Evolutionary conservation across 2,797 vertebrate species (phyloP), one percentile per base, ranked within the genome.

Genomic region (Ctenopoma multispine): DNA sequence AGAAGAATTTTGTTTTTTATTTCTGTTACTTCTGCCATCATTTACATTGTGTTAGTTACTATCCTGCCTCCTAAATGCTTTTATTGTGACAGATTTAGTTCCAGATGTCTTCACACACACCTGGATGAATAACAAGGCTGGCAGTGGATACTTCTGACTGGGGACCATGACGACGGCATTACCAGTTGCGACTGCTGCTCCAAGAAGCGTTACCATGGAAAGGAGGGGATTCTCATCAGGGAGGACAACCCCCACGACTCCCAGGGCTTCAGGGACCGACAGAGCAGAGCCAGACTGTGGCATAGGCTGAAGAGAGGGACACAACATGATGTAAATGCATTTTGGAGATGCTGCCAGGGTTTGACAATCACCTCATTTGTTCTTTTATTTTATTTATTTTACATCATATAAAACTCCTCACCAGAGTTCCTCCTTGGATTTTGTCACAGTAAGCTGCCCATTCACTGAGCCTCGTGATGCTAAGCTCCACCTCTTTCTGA

Each of bases 401-500:
- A 1, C 3, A 47, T 3, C 1, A 41, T 8, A 55, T 17, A 0
- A 38, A 44, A 64, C 67, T 9, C 1, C 92, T 94, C 62, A 97
- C 97, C 83, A 91, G 91, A 17, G 90, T 82, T 65, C 87, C 92
- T 27, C 95, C 93, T 17, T 87, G 87, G 10, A 91, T 69, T 85
- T 95, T 95, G 59, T 96, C 96, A 62, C 94, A 94, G 55, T 92
- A 93, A 8, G 93, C 93, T 0, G 94, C 95, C 96, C 96, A 98
- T 0, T 92, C 87, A 66, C 84, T 92, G 56, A 97, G 96, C 66
- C 92, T 85, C 63, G 50, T 80, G 5, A 94, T 24, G 48, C 96
- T 95, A 44, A 95, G 91, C 58, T 96, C 93, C 89, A 96, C 95
- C 80, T 97, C 96, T 5, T 40, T 34, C 18, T 89, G 80, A 0